A percentile compares a stretch with the other conserved stretches of the same genome.
Conservation (phyloP, 2,888 invertebrate genomes). For the Melolontha melolontha region DNA sequence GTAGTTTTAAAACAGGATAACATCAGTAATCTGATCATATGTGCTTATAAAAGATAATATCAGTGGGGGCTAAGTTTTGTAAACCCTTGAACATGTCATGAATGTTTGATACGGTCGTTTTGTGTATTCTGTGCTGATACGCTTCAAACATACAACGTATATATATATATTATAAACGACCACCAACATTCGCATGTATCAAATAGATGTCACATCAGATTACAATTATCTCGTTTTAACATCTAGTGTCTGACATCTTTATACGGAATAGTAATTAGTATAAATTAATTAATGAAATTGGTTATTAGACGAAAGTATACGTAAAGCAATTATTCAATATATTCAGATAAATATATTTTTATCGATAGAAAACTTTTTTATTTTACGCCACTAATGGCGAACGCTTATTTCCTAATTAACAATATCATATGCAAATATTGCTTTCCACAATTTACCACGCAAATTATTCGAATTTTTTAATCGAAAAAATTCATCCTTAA, state of each 20-base stretch:
- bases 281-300: neutral
- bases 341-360: too few species aligned
- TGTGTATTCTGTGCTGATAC: conserved; percentile 35
- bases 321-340: neutral
- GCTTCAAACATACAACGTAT: conserved; percentile 22
- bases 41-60: conserved; percentile 53
- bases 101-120: conserved; percentile 45
- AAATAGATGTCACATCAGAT: conserved; percentile 42
- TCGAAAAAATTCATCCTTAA: too few species aligned
- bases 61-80: conserved; percentile 48
- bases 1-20: conserved; percentile 45
- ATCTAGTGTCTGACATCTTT: conserved; percentile 34
- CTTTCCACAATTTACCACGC: too few species aligned
- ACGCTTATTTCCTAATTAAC: too few species aligned
- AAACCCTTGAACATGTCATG: conserved; percentile 51
- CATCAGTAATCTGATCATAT: conserved; percentile 52
- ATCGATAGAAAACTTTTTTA: too few species aligned
- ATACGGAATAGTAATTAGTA: conserved; percentile 2
- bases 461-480: too few species aligned
- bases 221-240: conserved; percentile 31
- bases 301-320: neutral
- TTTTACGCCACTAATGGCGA: too few species aligned
- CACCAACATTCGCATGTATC: conserved; percentile 24
- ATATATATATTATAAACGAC: conserved; percentile 18
- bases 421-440: too few species aligned